Conservation (phyloP, 2,888 invertebrate genomes). For the Epistrophella euchroma region DNA sequence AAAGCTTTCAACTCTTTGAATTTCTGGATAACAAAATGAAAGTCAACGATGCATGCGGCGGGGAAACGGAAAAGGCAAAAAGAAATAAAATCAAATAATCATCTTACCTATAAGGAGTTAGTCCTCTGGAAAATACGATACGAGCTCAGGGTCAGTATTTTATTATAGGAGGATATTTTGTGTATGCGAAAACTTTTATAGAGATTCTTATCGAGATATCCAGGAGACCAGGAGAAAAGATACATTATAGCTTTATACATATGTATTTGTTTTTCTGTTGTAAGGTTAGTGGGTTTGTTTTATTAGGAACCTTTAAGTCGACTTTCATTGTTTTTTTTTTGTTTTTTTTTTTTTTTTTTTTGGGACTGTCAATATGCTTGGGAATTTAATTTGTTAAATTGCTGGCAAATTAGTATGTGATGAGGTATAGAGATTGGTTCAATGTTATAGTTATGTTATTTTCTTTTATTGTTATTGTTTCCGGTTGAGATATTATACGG, state of each 20-base stretch:
- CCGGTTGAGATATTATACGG: slow-evolving; percentile 27
- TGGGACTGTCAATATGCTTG: slow-evolving; percentile 19
- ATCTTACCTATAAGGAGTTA: background rate
- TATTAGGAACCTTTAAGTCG: slow-evolving; percentile 2
- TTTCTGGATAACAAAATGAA: slow-evolving; percentile 38
- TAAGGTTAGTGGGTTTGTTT: background rate
- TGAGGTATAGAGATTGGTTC: slow-evolving; percentile 32
- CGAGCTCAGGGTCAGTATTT: slow-evolving; percentile 46
- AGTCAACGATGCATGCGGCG: slow-evolving; percentile 42
- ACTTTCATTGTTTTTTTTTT: background rate
- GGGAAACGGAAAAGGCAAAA: slow-evolving; percentile 26
- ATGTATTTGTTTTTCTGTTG: slow-evolving; percentile 3
- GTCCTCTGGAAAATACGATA: slow-evolving; percentile 20
- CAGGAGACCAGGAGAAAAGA: background rate
- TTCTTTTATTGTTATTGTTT: slow-evolving; percentile 35
- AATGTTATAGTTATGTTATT: slow-evolving; percentile 28
- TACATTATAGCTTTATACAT: background rate
- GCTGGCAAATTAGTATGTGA: slow-evolving; percentile 57
- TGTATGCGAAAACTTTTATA: slow-evolving; percentile 8
- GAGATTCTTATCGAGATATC: background rate
- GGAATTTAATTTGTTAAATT: slow-evolving; percentile 64
- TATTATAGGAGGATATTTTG: slow-evolving; percentile 20
- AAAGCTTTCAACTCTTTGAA: slow-evolving; percentile 23
- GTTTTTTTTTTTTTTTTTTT: slow-evolving; percentile 21
- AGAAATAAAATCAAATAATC: slow-evolving; percentile 38